Conservation (phyloP, 2,888 invertebrate genomes). For the Julus scanicus region DNA sequence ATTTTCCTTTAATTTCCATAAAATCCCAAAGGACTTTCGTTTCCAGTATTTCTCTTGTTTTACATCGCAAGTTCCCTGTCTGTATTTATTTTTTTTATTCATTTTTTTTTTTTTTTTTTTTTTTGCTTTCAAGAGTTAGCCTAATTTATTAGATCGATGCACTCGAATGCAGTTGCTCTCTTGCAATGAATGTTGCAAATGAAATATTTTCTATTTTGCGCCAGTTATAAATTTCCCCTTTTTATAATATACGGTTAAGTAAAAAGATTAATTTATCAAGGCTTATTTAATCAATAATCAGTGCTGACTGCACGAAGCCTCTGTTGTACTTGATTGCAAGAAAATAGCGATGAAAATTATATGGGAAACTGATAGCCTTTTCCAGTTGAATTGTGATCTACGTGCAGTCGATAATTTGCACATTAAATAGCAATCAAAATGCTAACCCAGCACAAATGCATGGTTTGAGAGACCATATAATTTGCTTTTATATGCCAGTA, state of each 20-base stretch:
- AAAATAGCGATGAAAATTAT: slow-evolving; percentile 36
- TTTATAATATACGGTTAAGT: not conserved
- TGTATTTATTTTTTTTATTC: too few species aligned
- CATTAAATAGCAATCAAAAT: slow-evolving; percentile 31
- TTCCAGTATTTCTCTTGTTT: not conserved
- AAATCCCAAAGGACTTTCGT: not conserved
- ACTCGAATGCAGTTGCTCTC: not conserved
- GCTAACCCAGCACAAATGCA: not conserved
- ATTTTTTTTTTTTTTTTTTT: too few species aligned
- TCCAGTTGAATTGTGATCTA: slow-evolving; percentile 45
- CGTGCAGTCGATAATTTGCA: slow-evolving; percentile 27
- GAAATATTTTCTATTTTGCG: not conserved
- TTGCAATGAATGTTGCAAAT: not conserved
- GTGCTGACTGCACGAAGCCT: not conserved
- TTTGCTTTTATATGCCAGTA: slow-evolving; percentile 10
- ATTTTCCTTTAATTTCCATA: not conserved
- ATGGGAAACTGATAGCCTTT: slow-evolving; percentile 19
- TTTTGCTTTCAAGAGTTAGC: not conserved
- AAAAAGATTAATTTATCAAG: not conserved
- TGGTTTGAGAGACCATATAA: slow-evolving; percentile 5
- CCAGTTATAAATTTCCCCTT: not conserved
- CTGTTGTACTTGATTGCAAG: not conserved
- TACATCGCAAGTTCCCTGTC: not conserved
- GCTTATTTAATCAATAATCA: not conserved
- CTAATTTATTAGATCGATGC: not conserved